Evolutionary conservation across 2,797 vertebrate species (phyloP).

Genomic region (Rhodeus uyekii): DNA sequence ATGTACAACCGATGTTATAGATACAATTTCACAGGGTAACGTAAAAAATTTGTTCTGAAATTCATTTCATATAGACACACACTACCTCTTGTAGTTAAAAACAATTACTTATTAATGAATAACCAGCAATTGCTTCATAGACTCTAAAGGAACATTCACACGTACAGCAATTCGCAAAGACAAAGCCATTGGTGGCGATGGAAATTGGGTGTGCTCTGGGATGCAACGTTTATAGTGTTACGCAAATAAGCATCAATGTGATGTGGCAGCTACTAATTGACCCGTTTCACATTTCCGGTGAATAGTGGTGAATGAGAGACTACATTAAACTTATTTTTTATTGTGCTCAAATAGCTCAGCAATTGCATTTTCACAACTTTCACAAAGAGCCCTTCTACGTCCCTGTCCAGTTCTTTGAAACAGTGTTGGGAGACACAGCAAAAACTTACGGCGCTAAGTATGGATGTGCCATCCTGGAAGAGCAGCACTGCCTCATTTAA

Average conservation of each 20-base stretch:
- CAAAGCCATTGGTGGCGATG: neutral
- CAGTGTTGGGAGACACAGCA: too few species aligned
- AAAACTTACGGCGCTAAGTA: too few species aligned
- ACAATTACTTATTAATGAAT: slow-evolving; percentile 20
- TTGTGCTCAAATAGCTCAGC: too few species aligned
- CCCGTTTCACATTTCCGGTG: too few species aligned
- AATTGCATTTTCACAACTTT: too few species aligned
- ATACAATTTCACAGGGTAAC: slow-evolving; percentile 49
- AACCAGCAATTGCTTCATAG: neutral
- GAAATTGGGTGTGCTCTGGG: neutral
- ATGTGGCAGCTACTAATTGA: neutral
- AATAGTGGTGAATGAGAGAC: too few species aligned
- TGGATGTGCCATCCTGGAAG: too few species aligned
- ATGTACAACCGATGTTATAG: slow-evolving; percentile 36
- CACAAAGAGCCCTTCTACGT: too few species aligned
- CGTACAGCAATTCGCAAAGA: neutral
- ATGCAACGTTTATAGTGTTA: neutral
- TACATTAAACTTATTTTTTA: too few species aligned
- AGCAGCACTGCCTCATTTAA: too few species aligned
- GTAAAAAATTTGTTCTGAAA: slow-evolving; percentile 55
- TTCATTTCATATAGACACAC: slow-evolving; percentile 23
- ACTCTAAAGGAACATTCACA: slow-evolving; percentile 1
- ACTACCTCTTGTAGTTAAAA: slow-evolving; percentile 36
- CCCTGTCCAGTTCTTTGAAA: too few species aligned
- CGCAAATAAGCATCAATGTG: neutral